Conservation (phyloP, 30 jellyfish, hydroid and myxozoan species). For the Haliclystus octoradiatus region DNA sequence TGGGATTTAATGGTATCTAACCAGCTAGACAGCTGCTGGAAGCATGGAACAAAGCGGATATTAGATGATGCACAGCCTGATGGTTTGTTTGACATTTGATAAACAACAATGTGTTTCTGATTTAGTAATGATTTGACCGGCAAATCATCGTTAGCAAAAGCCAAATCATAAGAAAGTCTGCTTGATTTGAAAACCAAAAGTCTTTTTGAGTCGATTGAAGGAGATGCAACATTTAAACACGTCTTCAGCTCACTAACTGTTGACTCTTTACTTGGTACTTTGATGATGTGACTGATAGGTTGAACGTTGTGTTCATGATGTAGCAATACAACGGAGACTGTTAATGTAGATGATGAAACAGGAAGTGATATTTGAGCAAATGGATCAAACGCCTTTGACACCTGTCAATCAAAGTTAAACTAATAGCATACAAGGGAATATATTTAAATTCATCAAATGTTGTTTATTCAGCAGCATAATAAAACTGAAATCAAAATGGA, state of each 20-base stretch:
- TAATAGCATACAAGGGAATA: too few relatives aligned
- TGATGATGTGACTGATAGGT: constrained; percentile 44
- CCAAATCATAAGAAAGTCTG: constrained; percentile 34
- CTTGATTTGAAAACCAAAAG: constrained; percentile 33
- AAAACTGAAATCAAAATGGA: too few relatives aligned
- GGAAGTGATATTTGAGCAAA: constrained; percentile 95
- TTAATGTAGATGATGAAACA: constrained; percentile 48
- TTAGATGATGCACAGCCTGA: too few relatives aligned
- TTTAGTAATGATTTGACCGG: constrained; percentile 25
- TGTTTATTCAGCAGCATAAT: too few relatives aligned
- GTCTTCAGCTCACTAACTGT: constrained; percentile 69
- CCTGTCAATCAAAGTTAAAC: too few relatives aligned
- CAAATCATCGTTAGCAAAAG: too few relatives aligned
- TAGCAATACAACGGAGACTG: constrained; percentile 36
- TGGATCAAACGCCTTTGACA: constrained; percentile 66
- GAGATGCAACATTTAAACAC: constrained; percentile 63
- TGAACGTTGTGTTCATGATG: constrained; percentile 27
- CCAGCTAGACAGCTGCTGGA: constrained; percentile 29
- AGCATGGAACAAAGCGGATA: constrained; percentile 56
- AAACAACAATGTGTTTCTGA: constrained; percentile 42
- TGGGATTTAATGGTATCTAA: constrained; percentile 23
- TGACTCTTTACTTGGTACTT: constrained; percentile 57
- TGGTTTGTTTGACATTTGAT: constrained; percentile 44
- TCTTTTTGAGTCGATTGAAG: constrained; percentile 39
- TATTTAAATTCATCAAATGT: too few relatives aligned